Percentiles rank a stretch among this genome's conserved stretches.
Conservation (phyloP, 2,113 vertebrate genomes). For the Corythaixoides concolor region DNA sequence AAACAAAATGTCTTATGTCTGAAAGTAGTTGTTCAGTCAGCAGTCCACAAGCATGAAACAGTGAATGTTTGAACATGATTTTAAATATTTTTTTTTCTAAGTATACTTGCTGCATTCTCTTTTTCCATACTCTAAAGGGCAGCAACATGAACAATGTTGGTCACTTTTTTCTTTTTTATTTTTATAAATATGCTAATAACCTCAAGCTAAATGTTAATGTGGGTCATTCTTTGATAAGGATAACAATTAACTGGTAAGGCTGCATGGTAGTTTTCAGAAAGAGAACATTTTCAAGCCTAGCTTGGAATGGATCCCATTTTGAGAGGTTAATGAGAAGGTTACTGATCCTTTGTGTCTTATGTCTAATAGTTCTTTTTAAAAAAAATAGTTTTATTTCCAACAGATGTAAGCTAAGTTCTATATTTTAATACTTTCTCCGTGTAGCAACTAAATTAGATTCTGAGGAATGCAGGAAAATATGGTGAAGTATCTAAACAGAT, state of each 20-base stretch:
- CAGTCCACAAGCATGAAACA: background rate
- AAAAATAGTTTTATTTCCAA: slow-evolving; percentile 59
- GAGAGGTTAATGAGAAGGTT: slow-evolving; percentile 83
- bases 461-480: background rate
- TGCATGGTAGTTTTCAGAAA: slow-evolving; percentile 73
- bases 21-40: slow-evolving; percentile 43
- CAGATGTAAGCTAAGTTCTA: slow-evolving; percentile 52
- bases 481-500: slow-evolving; percentile 50
- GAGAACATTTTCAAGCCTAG: slow-evolving; percentile 71
- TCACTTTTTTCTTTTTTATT: slow-evolving; percentile 57
- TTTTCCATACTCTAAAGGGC: slow-evolving; percentile 28
- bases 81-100: slow-evolving; percentile 12
- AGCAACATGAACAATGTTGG: slow-evolving; percentile 53
- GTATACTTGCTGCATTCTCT: slow-evolving; percentile 27
- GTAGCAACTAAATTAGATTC: slow-evolving; percentile 55
- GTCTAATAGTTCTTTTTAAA: slow-evolving; percentile 62
- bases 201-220: slow-evolving; percentile 78
- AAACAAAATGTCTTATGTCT: slow-evolving; percentile 31
- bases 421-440: slow-evolving; percentile 53
- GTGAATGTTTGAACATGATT: slow-evolving; percentile 33
- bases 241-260: slow-evolving; percentile 79
- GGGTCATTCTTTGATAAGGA: slow-evolving; percentile 81
- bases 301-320: slow-evolving; percentile 76
- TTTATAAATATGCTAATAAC: slow-evolving; percentile 80
- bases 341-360: slow-evolving; percentile 75